phyloP scores from a whole-genome alignment of 2,113 vertebrate genomes.

The Puma concolor region DNA sequence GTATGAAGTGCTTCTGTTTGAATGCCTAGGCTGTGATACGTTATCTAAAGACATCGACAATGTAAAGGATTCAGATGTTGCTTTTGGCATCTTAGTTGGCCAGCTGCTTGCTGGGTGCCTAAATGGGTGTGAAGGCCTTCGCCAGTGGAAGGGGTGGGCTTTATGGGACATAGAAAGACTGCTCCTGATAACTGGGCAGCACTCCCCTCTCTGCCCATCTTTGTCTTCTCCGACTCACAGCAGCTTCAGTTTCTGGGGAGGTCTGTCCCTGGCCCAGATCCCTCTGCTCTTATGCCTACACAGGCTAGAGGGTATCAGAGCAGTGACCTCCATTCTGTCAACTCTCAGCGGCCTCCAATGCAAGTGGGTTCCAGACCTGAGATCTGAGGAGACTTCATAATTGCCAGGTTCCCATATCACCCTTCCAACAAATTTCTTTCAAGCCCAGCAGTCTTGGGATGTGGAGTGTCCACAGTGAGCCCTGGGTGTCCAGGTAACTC shows the following conservation, averaged over 20 bases:
- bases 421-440: neutral
- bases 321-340: neutral
- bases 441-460: neutral
- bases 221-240: neutral
- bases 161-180: neutral
- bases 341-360: neutral
- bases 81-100: neutral
- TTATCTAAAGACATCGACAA: neutral
- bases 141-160: neutral
- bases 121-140: fast-evolving
- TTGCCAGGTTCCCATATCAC: neutral
- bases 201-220: neutral
- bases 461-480: neutral
- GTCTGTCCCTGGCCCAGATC: neutral
- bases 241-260: neutral
- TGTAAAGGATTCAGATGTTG: neutral
- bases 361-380: neutral
- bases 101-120: neutral
- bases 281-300: neutral
- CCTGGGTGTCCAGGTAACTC: neutral
- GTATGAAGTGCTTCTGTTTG: neutral
- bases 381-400: neutral
- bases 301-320: neutral
- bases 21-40: neutral
- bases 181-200: neutral